phyloP scores from a whole-genome alignment of 2,797 vertebrate genomes.

The Knipowitschia caucasica region DNA sequence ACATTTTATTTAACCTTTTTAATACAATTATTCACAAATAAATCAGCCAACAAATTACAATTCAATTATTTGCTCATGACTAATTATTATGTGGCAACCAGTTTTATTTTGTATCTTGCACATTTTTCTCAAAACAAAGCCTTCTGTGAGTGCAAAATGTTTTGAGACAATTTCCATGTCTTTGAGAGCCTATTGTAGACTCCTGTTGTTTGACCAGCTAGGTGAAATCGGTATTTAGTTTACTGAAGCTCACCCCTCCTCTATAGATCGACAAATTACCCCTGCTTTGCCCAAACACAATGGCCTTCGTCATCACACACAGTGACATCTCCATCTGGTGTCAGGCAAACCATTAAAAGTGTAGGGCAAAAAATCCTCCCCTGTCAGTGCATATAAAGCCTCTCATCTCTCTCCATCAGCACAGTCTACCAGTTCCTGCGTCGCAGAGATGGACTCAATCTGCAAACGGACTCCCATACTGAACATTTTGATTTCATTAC shows the following conservation, averaged over 20 bases:
- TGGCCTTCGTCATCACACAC: conserved; percentile 64
- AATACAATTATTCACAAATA: no score
- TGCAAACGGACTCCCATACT: conserved; percentile 71
- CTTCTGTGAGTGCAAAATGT: background rate
- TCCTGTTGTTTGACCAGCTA: conserved; percentile 33
- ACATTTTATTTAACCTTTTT: no score
- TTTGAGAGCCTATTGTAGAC: conserved; percentile 35
- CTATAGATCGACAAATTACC: conserved; percentile 64
- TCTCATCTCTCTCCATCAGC: conserved; percentile 80
- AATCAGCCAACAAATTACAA: no score
- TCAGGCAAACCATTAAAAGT: conserved; percentile 78
- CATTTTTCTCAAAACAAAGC: background rate
- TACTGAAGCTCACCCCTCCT: conserved; percentile 55
- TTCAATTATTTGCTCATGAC: no score
- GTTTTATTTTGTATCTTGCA: background rate
- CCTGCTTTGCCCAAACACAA: conserved; percentile 70
- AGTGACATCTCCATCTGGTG: conserved; percentile 76
- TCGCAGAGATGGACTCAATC: conserved; percentile 68
- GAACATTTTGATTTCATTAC: conserved; percentile 81
- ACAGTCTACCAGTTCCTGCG: conserved; percentile 70
- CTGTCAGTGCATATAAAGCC: conserved; percentile 79
- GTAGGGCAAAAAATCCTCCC: conserved; percentile 66
- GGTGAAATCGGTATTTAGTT: conserved; percentile 61
- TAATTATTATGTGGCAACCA: background rate
- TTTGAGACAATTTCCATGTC: conserved; percentile 29